Conservation (phyloP, 2,797 vertebrate genomes). For the Sebastolobus altivelis region DNA sequence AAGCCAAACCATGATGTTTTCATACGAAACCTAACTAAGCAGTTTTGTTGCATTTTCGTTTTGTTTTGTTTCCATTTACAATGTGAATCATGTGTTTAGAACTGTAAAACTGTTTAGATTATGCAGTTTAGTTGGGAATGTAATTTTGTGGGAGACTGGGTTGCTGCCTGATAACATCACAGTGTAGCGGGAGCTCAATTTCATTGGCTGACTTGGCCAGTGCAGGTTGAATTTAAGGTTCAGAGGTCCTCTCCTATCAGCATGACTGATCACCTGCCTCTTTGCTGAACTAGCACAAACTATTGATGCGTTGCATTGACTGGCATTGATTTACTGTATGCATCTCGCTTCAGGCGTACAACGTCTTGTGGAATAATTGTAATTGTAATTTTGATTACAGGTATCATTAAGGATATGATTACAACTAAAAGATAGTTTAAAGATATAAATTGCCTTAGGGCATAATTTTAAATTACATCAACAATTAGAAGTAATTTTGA, state of each 20-base stretch:
- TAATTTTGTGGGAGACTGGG: too few species aligned
- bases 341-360: conserved; percentile 15
- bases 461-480: not conserved
- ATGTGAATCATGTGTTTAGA: too few species aligned
- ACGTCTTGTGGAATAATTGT: conserved; percentile 15
- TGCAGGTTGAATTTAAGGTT: conserved; percentile 34
- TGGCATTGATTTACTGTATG: conserved; percentile 60
- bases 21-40: too few species aligned
- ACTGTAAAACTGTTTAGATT: too few species aligned
- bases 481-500: not conserved
- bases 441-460: not conserved
- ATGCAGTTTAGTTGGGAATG: too few species aligned
- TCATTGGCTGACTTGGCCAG: not conserved
- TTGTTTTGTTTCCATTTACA: too few species aligned
- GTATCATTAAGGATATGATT: not conserved
- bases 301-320: conserved; percentile 61
- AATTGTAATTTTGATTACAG: conserved; percentile 1
- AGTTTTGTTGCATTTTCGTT: too few species aligned
- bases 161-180: conserved; percentile 17
- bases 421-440: not conserved
- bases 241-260: conserved; percentile 60
- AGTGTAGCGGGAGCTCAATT: not conserved
- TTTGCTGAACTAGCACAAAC: conserved; percentile 66
- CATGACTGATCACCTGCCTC: conserved; percentile 63
- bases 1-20: too few species aligned